phyloP scores from a whole-genome alignment of 2,113 vertebrate genomes.

The Fulica atra region DNA sequence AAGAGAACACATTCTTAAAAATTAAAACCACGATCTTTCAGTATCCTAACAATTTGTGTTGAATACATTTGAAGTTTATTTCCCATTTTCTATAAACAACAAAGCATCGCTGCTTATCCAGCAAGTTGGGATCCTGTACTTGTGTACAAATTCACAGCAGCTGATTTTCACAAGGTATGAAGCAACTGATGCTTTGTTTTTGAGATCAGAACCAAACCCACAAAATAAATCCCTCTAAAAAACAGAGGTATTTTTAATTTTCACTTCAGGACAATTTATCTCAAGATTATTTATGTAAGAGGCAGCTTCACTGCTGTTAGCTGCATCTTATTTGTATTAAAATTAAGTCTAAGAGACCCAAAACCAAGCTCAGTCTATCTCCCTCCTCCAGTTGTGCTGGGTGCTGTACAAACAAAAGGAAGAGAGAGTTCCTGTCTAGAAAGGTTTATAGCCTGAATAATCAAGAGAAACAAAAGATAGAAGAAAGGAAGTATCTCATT shows the following conservation, averaged over 20 bases:
- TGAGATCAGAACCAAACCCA: not conserved
- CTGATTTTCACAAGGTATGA: constrained; percentile 2
- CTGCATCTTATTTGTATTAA: not conserved
- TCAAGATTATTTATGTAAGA: constrained; percentile 2
- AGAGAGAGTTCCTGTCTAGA: constrained; percentile 2
- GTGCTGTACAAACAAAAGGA: constrained; percentile 28
- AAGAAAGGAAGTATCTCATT: constrained; percentile 37
- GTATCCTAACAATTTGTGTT: not conserved
- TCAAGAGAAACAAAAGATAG: constrained; percentile 30
- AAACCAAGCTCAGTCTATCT: not conserved
- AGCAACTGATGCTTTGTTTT: not conserved
- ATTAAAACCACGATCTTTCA: not conserved
- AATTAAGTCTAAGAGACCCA: not conserved
- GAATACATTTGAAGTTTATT: not conserved
- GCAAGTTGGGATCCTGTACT: not conserved
- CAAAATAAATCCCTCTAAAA: not conserved
- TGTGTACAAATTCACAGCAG: not conserved
- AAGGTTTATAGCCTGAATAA: constrained; percentile 40
- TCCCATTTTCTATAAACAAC: not conserved
- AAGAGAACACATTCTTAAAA: not conserved
- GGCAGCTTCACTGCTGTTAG: not conserved
- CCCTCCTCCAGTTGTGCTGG: constrained; percentile 11
- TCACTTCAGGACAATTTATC: not conserved
- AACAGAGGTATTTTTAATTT: not conserved
- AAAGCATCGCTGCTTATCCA: not conserved